These are phyloP conservation scores for Alcis repandata DNA, from an alignment of 2,888 invertebrate species.

Conservation along the genomic window DNA sequence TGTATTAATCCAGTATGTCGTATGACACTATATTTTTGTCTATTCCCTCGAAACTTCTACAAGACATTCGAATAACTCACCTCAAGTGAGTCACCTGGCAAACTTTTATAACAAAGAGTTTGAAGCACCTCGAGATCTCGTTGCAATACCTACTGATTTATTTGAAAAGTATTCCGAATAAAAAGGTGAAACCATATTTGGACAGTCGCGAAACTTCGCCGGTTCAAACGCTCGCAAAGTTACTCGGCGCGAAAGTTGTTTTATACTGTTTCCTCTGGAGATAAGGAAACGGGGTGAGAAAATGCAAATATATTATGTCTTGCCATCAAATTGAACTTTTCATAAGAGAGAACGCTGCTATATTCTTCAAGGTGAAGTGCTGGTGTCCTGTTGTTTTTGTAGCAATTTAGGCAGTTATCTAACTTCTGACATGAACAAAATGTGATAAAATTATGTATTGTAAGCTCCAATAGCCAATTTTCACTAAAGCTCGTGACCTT, in stretches of 20 bases:
- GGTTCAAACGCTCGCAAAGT: constrained; percentile 29
- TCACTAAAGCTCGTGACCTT: background rate
- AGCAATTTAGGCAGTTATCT: too few relatives aligned
- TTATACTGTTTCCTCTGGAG: constrained; percentile 28
- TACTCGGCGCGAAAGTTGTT: constrained; percentile 33
- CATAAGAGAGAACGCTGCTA: constrained; percentile 7
- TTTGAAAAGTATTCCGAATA: constrained; percentile 36
- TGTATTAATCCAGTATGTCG: background rate
- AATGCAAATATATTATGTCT: constrained; percentile 24
- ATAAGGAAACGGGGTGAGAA: constrained; percentile 28
- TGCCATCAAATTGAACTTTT: constrained; percentile 19
- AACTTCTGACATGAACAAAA: too few relatives aligned
- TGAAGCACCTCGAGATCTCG: constrained; percentile 22
- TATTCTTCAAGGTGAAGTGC: constrained; percentile 4
- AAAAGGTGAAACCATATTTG: constrained; percentile 39
- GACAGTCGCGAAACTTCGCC: constrained; percentile 32
- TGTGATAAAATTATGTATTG: too few relatives aligned
- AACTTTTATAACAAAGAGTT: constrained; percentile 31
- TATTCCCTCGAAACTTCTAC: background rate
- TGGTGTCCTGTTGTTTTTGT: background rate
- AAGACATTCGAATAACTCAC: constrained; percentile 9
- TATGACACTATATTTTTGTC: background rate
- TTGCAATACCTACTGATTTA: constrained; percentile 38
- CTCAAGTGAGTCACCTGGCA: constrained; percentile 2
- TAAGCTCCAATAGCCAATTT: background rate